Conservation (phyloP, 2,113 vertebrate species). For the Gobiocypris rarus region DNA sequence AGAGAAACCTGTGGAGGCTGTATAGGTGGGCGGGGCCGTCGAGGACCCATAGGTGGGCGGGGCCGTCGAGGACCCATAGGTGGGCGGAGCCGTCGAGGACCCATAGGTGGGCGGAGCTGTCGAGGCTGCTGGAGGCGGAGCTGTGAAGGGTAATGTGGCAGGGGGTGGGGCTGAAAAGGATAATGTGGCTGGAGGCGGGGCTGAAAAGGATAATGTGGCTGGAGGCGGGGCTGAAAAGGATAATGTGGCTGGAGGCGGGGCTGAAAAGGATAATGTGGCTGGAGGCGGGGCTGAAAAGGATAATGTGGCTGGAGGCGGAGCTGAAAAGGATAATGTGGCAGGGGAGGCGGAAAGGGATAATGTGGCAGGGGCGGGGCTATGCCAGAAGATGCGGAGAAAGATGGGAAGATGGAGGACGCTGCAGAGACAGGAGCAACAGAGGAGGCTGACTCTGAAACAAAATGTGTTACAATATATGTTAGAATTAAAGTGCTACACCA, state of each 20-base stretch:
- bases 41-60: slow-evolving; percentile 27
- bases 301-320: slow-evolving; percentile 3
- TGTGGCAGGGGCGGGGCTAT: slow-evolving; percentile 42
- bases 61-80: slow-evolving; percentile 25
- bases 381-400: slow-evolving; percentile 50
- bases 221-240: slow-evolving; percentile 50
- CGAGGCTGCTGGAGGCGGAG: slow-evolving; percentile 48
- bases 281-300: too few species aligned
- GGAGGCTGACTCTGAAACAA: slow-evolving; percentile 22
- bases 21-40: slow-evolving; percentile 53
- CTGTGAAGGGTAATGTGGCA: slow-evolving; percentile 26
- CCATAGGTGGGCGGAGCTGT: slow-evolving; percentile 19
- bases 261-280: neutral
- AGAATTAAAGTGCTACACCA: too few species aligned
- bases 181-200: too few species aligned
- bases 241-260: slow-evolving; percentile 21
- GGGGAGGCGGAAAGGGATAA: slow-evolving; percentile 31
- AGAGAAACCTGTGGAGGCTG: slow-evolving; percentile 53
- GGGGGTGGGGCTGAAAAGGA: slow-evolving; percentile 19
- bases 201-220: slow-evolving; percentile 29
- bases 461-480: neutral
- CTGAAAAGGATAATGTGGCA: slow-evolving; percentile 27
- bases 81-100: slow-evolving; percentile 42
- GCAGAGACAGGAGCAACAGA: slow-evolving; percentile 32
- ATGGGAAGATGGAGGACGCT: neutral